These are phyloP conservation scores for Odontothrips loti DNA, from an alignment of 2,888 invertebrate species.

Conservation along the genomic window DNA sequence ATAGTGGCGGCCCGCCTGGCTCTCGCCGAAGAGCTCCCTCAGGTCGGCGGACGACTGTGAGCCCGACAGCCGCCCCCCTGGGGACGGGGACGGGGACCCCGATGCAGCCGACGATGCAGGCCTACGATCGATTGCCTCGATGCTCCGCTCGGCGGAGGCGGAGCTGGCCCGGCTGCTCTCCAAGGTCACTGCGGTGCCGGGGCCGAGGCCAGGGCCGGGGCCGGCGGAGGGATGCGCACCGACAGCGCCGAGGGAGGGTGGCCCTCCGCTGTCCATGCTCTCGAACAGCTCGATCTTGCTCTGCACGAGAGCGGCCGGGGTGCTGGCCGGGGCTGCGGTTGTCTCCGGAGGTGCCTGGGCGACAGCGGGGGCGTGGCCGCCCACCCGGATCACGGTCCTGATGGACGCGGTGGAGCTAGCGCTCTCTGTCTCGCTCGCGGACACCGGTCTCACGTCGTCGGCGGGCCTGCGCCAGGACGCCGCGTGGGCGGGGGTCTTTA, in stretches of 20 bases:
- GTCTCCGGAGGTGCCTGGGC: too few species aligned
- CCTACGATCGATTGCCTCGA: neutral
- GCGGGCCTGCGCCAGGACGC: neutral
- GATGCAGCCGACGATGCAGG: conserved; percentile 21
- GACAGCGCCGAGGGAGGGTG: neutral
- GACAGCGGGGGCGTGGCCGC: conserved; percentile 36
- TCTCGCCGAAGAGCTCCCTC: conserved; percentile 78
- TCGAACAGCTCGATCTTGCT: conserved; percentile 79
- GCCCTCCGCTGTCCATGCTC: conserved; percentile 49
- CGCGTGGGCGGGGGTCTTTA: neutral
- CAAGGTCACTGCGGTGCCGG: neutral
- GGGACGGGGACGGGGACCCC: conserved; percentile 13
- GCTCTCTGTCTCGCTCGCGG: conserved; percentile 45
- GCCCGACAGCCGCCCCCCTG: conserved; percentile 3
- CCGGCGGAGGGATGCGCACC: neutral
- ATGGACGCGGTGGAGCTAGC: conserved; percentile 68
- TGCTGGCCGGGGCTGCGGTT: conserved; percentile 43
- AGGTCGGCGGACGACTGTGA: conserved; percentile 70
- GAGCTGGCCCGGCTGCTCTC: conserved; percentile 6
- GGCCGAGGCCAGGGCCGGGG: neutral
- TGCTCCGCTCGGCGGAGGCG: neutral
- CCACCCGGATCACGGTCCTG: conserved; percentile 61
- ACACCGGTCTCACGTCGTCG: neutral
- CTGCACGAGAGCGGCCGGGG: conserved; percentile 51
- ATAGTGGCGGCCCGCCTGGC: conserved; percentile 51